Evolutionary conservation across 64 coral and sea anemone genomes (phyloP).

Genomic region (Trachythela sp.): DNA sequence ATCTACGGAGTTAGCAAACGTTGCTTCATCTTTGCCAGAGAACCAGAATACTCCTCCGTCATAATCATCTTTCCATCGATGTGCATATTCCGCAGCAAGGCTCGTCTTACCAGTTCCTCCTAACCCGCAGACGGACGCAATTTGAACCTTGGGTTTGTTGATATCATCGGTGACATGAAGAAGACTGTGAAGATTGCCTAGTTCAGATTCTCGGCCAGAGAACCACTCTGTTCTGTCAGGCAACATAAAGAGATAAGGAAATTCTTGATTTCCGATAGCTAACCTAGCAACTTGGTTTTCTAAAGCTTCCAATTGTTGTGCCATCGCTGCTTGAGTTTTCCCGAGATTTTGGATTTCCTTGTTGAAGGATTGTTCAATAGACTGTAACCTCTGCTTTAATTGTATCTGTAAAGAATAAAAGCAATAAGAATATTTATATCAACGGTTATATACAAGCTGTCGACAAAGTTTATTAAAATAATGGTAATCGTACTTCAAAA

Average conservation of each 20-base stretch:
- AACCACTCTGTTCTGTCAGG: slow-evolving; percentile 46
- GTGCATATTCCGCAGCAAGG: slow-evolving; percentile 34
- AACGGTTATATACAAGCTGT: too few relatives aligned
- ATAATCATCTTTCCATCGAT: slow-evolving; percentile 12
- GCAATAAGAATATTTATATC: too few relatives aligned
- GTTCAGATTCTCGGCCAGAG: slow-evolving; percentile 37
- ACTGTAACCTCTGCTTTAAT: neutral
- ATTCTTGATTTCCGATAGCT: neutral
- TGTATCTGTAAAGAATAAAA: neutral
- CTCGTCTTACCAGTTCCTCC: slow-evolving; percentile 55
- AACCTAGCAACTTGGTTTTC: neutral
- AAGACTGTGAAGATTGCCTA: neutral
- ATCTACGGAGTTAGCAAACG: slow-evolving; percentile 40
- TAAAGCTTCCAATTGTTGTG: neutral
- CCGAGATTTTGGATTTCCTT: neutral
- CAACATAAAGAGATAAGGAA: slow-evolving; percentile 16
- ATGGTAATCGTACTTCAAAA: too few relatives aligned
- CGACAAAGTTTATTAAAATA: too few relatives aligned
- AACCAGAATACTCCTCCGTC: slow-evolving; percentile 49
- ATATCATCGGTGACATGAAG: neutral
- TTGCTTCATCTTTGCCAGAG: slow-evolving; percentile 31
- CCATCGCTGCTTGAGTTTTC: neutral
- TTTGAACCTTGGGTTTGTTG: neutral
- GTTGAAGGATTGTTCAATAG: neutral
- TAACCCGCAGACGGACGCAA: slow-evolving; percentile 47